Base-by-base conservation (phyloP, 2,888 invertebrate species). In the Acanthosepion lycidas region DNA sequence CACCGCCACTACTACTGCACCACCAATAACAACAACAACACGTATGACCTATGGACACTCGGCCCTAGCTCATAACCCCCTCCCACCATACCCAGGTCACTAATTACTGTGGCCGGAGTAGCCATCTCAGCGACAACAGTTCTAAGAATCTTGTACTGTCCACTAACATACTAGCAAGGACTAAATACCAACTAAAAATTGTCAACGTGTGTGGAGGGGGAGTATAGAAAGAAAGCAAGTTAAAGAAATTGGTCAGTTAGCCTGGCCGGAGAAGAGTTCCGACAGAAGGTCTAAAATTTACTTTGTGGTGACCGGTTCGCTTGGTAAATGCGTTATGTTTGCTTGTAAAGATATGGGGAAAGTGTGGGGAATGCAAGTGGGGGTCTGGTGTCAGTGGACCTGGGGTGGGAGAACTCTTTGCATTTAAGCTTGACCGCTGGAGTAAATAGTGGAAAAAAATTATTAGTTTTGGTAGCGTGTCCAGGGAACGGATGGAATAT, bases 61-160 rank as follows among this genome's bases (percentile, higher is more conserved):
- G 78, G 15, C 78, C 78, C 12, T 59, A 23, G 78, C 28, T 78
- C 78, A 6, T n/a, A 33, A n/a, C 78, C 78, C 20, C 78, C 15
- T n/a, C n/a, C 23, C 4, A 15, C 78, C n/a, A 78, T 15, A 78
- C 78, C 78, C 78, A 78, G 78, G n/a, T 78, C 78, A 78, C 78
- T 78, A 78, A 78, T 78, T 78, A 78, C 5, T 78, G 78, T 78
- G 78, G 78, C 78, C 78, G 78, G 78, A 78, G n/a, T 78, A 78
- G 78, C 78, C 78, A 78, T 12, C 33, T 3, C 78, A 78, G 78
- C 78, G 78, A 78, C 78, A 78, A n/a, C 78, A 78, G 78, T 78
- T 78, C 78, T n/a, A n/a, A 78, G 78, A 78, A 78, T 78, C n/a
- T 78, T 78, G 78, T 78, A 78, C 78, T 78, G 78, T 78, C 78